Conservation (phyloP, 2,113 vertebrate species). For the Cariama cristata region DNA sequence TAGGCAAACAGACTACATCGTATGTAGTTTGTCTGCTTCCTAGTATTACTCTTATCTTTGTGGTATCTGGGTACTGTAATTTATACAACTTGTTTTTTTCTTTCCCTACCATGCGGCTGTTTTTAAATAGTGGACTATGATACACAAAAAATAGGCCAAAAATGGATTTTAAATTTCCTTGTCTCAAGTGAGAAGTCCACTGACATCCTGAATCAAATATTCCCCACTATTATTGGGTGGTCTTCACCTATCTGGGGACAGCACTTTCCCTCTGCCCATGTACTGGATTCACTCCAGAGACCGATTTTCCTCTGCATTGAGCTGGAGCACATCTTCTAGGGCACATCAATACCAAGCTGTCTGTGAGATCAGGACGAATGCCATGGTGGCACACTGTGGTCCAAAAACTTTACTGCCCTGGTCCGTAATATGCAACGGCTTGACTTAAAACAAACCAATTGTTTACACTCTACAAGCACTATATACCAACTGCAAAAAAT, state of each 20-base stretch:
- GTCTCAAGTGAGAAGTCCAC: neutral
- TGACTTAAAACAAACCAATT: rapidly evolving
- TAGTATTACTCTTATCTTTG: neutral
- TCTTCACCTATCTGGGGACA: neutral
- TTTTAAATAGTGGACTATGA: neutral
- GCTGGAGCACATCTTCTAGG: neutral
- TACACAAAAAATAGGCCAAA: neutral
- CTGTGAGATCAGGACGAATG: neutral
- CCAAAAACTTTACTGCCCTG: neutral
- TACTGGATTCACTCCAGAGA: neutral
- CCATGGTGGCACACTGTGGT: rapidly evolving
- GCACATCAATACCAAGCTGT: neutral
- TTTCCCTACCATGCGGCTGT: neutral
- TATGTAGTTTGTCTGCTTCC: neutral
- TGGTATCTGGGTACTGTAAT: neutral
- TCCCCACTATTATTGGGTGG: neutral
- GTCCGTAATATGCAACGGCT: neutral
- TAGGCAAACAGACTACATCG: neutral
- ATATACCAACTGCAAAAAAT: rapidly evolving
- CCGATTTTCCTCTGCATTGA: neutral
- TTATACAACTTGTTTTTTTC: neutral
- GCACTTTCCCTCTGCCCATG: neutral
- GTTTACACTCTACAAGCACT: neutral
- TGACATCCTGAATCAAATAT: neutral
- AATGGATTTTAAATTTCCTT: neutral